Conservation (phyloP, 1,140 invertebrate genomes). For the Drosophila simulans region DNA sequence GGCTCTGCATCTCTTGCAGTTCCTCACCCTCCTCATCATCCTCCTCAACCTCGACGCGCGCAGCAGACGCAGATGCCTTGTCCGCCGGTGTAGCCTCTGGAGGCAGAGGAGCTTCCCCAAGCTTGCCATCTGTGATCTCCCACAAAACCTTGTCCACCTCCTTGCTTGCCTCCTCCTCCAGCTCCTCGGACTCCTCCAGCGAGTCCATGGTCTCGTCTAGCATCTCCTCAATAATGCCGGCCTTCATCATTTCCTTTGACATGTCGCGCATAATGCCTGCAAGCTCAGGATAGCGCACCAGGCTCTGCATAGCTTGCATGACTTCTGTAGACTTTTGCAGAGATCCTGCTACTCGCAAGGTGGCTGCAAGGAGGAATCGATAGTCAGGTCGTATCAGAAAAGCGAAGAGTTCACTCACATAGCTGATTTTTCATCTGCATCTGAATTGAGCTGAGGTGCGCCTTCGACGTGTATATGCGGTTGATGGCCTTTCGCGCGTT, state of each 20-base stretch:
- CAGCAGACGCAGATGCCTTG: conserved; percentile 85
- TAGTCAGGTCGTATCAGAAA: neutral
- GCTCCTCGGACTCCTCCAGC: conserved; percentile 94
- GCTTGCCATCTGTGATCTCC: conserved; percentile 96
- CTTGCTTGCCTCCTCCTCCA: conserved; percentile 96
- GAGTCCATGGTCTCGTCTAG: conserved; percentile 98
- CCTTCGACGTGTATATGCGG: conserved; percentile 97
- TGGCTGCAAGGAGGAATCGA: conserved; percentile 86
- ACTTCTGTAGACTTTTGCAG: conserved; percentile 96
- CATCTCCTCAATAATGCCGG: conserved; percentile 99
- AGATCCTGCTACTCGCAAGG: conserved; percentile 94
- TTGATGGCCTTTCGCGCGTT: conserved; percentile 94
- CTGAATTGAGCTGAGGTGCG: conserved; percentile 98
- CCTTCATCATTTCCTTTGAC: conserved; percentile 99
- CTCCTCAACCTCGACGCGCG: conserved; percentile 55
- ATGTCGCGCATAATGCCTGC: conserved; percentile 98
- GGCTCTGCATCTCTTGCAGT: conserved; percentile 85
- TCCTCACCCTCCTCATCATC: conserved; percentile 85
- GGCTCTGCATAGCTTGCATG: conserved; percentile 98
- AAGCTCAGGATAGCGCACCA: conserved; percentile 96
- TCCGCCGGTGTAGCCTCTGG: conserved; percentile 87
- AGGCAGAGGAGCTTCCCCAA: conserved; percentile 94
- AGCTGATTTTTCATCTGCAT: conserved; percentile 99
- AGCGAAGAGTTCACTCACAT: conserved; percentile 86
- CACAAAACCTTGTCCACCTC: conserved; percentile 98